Evolutionary conservation across 2,888 invertebrate species (phyloP), one percentile per base, ranked within the genome.

Genomic region (Stenurella melanura): DNA sequence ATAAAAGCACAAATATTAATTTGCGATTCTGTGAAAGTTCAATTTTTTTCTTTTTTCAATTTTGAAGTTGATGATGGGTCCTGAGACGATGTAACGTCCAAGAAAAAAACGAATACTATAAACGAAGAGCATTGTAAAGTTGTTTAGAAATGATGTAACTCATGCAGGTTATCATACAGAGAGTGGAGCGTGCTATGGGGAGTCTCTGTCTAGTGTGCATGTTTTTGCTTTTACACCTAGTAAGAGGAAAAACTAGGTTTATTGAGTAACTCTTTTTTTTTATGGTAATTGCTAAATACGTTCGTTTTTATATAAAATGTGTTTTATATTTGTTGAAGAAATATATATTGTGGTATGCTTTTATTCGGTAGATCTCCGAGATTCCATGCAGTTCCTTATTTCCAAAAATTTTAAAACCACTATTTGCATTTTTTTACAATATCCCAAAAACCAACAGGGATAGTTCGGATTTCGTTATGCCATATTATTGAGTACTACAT

Each of bases 201-300:
- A 83, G 69, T 83, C 85, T 18, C 80, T 80, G 26, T 84, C 77
- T 73, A 76, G 73, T 60, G 78, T 83, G 0, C 83, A 86, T 72
- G 82, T 89, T 58, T 87, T 87, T 78, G 87, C 88, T 0, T 89
- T 89, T 0, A 89, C 89, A 10, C 89, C 89, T 17, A 88, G 87
- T 17, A 89, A 87, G 80, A 83, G 80, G 21, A 70, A 60, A 38
- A 57, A 34, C 18, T 57, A 18, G 42, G n/a, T 58, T 58, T 21
- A 19, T 58, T 9, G 30, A 34, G 7, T 34, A 34, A 34, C 30
- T 34, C 30, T 6, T 34, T 34, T 58, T 58, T 11, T 58, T 58
- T 10, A 58, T 12, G 5, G 21, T 58, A 58, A 58, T 18, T 58
- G 42, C 17, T 58, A 58, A 21, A 19, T n/a, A 50, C n/a, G 5